Evolutionary conservation across 2,888 invertebrate genomes (phyloP), one percentile per base, ranked within the genome.

Genomic region (Tiliacea aurago): DNA sequence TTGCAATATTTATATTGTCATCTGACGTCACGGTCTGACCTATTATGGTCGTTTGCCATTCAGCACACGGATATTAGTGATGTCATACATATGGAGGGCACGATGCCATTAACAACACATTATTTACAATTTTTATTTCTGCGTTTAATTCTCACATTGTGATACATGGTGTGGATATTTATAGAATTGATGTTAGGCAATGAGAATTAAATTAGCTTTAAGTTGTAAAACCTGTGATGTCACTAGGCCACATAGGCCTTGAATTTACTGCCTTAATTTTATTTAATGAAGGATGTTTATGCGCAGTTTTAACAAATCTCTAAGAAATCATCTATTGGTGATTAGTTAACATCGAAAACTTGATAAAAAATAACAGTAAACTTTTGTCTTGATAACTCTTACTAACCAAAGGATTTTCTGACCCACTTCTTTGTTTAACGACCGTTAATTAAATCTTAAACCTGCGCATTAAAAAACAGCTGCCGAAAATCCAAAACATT

Each of bases 21-120:
- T 15, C 47, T 87, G 86, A 85, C 83, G 84, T 80, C 87, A 85
- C 53, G 28, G 20, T 47, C 18, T 81, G 77, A 84, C 87, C 84
- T 87, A 74, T 79, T 68, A 79, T 47, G 56, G 66, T 51, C 18
- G 58, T 51, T 84, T 77, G 77, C 63, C 80, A 86, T 87, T 87
- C 75, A 45, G 9, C 6, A 84, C 70, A 78, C 78, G 76, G 84
- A 82, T 77, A 53, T 67, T 18, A 59, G 64, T 87, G 86, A 81
- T 76, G 74, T 87, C 84, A 85, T 85, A 49, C 43, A 37, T 45
- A 33, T 59, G 56, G 64, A 81, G 62, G 85, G 76, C 70, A 68
- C 28, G 62, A 43, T 6, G 76, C 41, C 49, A 75, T 69, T 81
- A 66, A 65, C 61, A 55, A 58, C 13, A 79, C 47, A 55, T 73